Evolutionary conservation across 2,888 invertebrate species (phyloP), one percentile per base, ranked within the genome.

Genomic region (Busseola fusca): DNA sequence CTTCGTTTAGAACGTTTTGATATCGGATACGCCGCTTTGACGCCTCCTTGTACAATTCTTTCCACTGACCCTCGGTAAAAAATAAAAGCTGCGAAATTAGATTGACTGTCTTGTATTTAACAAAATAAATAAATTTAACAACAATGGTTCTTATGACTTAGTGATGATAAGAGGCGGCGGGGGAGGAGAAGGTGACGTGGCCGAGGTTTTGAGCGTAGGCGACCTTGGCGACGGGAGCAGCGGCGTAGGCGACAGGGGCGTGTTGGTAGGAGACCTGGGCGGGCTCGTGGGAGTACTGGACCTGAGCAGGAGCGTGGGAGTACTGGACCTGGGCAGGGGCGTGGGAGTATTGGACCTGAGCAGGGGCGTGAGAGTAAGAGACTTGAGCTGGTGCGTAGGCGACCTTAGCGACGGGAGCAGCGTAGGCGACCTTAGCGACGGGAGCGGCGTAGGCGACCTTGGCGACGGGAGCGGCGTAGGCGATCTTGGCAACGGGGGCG

Each of bases 1-100:
- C 95, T 95, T 95, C 94, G 93, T 95, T 95, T 94, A 86, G 86
- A 93, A 87, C 95, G 94, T 95, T 95, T 95, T 95, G 95, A 95
- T 95, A 95, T 95, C 94, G 92, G 95, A 95, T 95, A 93, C 94
- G 89, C 87, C 91, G 92, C 88, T 94, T 93, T 92, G 91, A 93
- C 93, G 92, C 92, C 93, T 94, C 90, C 93, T 93, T 90, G 89
- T 85, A 89, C 92, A 90, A 91, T 94, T 92, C 91, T 92, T 92
- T 89, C 89, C 86, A 82, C 78, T 85, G 88, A 87, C 88, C 87
- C 87, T 83, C 80, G 82, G 76, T 76, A 81, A 72, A 83, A 89
- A 93, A 92, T 91, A 90, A 92, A 91, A 90, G 79, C 72, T 72
- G 73, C 80, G 18, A 74, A 83, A 84, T 80, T 75, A 71, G 82